These are phyloP conservation scores for Enteromius radiatus DNA, from an alignment of 2,797 vertebrate species.

Conservation along the genomic window DNA sequence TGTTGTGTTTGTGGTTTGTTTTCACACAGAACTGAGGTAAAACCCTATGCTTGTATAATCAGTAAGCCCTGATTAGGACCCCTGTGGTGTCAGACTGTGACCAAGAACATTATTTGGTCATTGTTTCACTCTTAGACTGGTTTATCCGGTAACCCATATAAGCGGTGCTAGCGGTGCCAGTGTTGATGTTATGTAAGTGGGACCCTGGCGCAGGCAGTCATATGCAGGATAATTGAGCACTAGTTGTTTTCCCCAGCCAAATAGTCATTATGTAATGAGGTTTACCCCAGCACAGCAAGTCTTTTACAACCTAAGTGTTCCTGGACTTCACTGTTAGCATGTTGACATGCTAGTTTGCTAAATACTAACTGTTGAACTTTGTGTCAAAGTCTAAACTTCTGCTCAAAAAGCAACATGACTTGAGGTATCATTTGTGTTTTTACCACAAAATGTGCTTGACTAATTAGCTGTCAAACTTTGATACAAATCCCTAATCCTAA, in stretches of 20 bases:
- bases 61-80: constrained; percentile 39
- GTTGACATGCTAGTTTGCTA: constrained; percentile 5
- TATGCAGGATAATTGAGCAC: constrained; percentile 25
- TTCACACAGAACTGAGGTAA: constrained; percentile 19
- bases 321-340: neutral
- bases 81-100: constrained; percentile 20
- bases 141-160: constrained; percentile 48
- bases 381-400: neutral
- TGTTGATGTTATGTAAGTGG: constrained; percentile 44
- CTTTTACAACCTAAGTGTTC: constrained; percentile 8
- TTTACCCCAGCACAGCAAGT: constrained; percentile 4
- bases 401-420: neutral
- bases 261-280: constrained; percentile 43
- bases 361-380: constrained; percentile 17
- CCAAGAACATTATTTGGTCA: constrained; percentile 36
- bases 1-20: constrained; percentile 29
- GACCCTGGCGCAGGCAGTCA: constrained; percentile 18
- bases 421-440: neutral
- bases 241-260: constrained; percentile 17
- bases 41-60: constrained; percentile 41
- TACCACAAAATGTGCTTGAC: neutral
- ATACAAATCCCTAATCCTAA: neutral
- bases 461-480: neutral
- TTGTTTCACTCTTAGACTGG: constrained; percentile 27
- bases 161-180: constrained; percentile 19